Percentiles rank a stretch among this genome's conserved stretches.
These are phyloP conservation scores for Acanthacorydalis orientalis DNA, from an alignment of 2,888 invertebrate genomes.

Conservation along the genomic window DNA sequence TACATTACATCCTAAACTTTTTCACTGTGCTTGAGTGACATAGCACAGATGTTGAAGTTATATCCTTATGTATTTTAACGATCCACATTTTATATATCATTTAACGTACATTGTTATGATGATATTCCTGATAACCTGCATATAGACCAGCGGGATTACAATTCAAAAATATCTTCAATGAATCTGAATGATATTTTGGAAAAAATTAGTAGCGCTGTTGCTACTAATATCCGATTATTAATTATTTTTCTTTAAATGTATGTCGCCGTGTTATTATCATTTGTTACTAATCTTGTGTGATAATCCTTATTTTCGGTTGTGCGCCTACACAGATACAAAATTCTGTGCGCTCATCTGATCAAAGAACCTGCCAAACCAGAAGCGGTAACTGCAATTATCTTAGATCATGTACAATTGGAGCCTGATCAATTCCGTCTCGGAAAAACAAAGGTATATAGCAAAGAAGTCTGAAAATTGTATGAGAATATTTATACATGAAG, in stretches of 20 bases:
- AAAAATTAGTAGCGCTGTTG: slow-evolving; percentile 1
- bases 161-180: no score
- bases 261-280: slow-evolving; percentile 10
- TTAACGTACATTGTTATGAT: no score
- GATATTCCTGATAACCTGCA: no score
- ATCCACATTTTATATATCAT: no score
- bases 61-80: no score
- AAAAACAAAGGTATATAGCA: slow-evolving; percentile 72
- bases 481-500: no score
- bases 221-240: slow-evolving; percentile 8
- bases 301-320: neutral
- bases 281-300: slow-evolving; percentile 10
- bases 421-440: slow-evolving; percentile 89
- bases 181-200: no score
- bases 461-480: no score
- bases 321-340: slow-evolving; percentile 81
- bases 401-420: slow-evolving; percentile 71
- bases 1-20: no score
- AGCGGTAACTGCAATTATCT: slow-evolving; percentile 68
- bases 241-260: slow-evolving; percentile 8
- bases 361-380: slow-evolving; percentile 54
- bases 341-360: slow-evolving; percentile 88
- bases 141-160: no score
- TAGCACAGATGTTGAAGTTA: no score
- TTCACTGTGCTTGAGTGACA: no score